Conservation (phyloP, 23 tunicate genomes). For the Ciona savignyi region DNA sequence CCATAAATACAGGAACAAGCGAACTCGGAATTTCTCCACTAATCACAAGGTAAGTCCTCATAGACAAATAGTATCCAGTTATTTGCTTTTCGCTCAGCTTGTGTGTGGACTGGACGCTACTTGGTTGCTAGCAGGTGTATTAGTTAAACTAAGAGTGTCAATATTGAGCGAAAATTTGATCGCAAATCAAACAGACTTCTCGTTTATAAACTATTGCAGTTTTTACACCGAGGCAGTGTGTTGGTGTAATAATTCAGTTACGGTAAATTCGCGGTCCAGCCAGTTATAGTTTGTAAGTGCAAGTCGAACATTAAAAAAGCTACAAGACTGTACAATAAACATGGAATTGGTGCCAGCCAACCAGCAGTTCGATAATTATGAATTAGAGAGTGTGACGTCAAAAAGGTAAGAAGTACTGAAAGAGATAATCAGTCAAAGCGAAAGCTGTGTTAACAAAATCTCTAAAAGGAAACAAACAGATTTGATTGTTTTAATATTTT, state of each 20-base stretch:
- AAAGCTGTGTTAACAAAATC: too few relatives aligned
- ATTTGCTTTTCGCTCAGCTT: too few relatives aligned
- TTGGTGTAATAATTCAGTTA: too few relatives aligned
- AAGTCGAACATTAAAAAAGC: background rate
- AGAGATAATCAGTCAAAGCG: too few relatives aligned
- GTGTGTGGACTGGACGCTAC: too few relatives aligned
- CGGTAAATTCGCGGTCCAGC: too few relatives aligned
- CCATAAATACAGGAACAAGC: background rate
- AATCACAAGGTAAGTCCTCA: background rate
- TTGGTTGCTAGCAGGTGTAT: too few relatives aligned
- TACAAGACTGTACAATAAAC: background rate
- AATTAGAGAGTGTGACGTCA: constrained; percentile 20
- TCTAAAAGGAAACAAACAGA: too few relatives aligned
- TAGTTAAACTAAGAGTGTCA: background rate
- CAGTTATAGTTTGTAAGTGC: background rate
- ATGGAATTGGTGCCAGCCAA: background rate
- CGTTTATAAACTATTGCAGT: too few relatives aligned
- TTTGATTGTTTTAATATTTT: too few relatives aligned
- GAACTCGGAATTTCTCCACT: background rate
- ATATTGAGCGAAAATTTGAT: background rate
- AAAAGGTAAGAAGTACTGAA: constrained; percentile 23
- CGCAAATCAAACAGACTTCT: too few relatives aligned
- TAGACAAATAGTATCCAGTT: background rate
- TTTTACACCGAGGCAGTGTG: too few relatives aligned
- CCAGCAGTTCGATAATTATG: constrained; percentile 11